Evolutionary conservation across 2,113 vertebrate species (phyloP).

Genomic region (Odontophorus gujanensis): DNA sequence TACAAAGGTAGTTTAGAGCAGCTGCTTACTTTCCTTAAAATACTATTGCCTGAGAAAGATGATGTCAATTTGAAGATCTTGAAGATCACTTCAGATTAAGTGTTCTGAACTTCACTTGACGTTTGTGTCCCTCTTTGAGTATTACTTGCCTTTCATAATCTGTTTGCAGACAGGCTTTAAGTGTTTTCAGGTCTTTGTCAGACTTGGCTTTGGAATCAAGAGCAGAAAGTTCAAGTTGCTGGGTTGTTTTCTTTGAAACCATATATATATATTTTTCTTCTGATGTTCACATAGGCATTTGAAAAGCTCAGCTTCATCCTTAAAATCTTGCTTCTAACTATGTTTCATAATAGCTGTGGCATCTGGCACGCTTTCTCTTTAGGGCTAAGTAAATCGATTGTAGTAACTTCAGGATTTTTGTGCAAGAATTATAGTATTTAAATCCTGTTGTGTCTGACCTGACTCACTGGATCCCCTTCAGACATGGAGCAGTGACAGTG

Average conservation of each 20-base stretch:
- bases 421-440: fast-evolving
- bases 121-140: background rate
- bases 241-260: background rate
- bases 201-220: background rate
- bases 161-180: background rate
- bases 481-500: background rate
- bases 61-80: background rate
- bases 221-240: background rate
- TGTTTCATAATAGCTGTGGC: background rate
- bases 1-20: background rate
- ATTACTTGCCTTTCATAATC: background rate
- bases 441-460: constrained; percentile 1
- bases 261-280: background rate
- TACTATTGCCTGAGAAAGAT: background rate
- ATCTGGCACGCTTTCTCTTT: background rate
- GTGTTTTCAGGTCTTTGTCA: background rate
- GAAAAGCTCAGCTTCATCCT: constrained; percentile 3
- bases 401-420: background rate
- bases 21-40: background rate
- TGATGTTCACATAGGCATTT: background rate
- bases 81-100: constrained; percentile 24
- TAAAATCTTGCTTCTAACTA: background rate
- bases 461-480: background rate
- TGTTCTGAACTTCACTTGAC: background rate
- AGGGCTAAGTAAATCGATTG: background rate